Conservation (phyloP, 2,888 invertebrate genomes). For the Tridacna gigas region DNA sequence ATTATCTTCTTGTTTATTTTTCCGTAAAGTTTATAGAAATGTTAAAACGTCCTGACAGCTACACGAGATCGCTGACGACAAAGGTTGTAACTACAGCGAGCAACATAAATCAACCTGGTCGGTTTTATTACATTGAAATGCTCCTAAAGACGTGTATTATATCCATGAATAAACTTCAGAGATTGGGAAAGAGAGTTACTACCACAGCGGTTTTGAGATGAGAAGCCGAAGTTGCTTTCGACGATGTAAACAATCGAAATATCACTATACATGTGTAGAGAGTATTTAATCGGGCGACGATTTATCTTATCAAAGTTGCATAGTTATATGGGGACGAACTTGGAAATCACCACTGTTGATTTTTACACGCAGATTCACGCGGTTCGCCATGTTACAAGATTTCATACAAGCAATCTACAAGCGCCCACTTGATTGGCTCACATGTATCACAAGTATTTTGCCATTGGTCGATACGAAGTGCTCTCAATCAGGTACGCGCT, state of each 20-base stretch:
- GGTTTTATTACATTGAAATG: slow-evolving; percentile 18
- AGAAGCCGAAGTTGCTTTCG: not conserved
- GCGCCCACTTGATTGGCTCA: slow-evolving; percentile 53
- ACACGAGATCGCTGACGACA: slow-evolving; percentile 10
- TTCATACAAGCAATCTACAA: slow-evolving; percentile 54
- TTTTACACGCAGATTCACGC: slow-evolving; percentile 62
- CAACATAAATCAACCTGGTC: slow-evolving; percentile 20
- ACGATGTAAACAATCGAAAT: slow-evolving; percentile 24
- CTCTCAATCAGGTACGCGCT: slow-evolving; percentile 44
- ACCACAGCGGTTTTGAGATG: not conserved
- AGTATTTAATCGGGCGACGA: slow-evolving; percentile 49
- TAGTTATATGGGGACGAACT: slow-evolving; percentile 54
- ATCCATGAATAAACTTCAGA: slow-evolving; percentile 29
- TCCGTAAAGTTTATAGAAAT: slow-evolving; percentile 10
- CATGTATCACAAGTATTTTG: slow-evolving; percentile 37
- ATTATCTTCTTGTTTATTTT: slow-evolving; percentile 15
- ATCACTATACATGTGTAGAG: slow-evolving; percentile 31
- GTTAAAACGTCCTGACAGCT: slow-evolving; percentile 17
- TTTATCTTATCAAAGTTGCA: slow-evolving; percentile 63
- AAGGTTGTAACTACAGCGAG: not conserved
- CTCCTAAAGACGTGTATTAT: slow-evolving; percentile 21
- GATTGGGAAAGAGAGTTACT: slow-evolving; percentile 23
- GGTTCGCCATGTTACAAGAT: slow-evolving; percentile 50
- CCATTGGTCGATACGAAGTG: slow-evolving; percentile 51
- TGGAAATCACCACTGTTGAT: slow-evolving; percentile 61